Base-by-base conservation (phyloP, 2,113 vertebrate genomes). In the Monarcha castaneiventris region DNA sequence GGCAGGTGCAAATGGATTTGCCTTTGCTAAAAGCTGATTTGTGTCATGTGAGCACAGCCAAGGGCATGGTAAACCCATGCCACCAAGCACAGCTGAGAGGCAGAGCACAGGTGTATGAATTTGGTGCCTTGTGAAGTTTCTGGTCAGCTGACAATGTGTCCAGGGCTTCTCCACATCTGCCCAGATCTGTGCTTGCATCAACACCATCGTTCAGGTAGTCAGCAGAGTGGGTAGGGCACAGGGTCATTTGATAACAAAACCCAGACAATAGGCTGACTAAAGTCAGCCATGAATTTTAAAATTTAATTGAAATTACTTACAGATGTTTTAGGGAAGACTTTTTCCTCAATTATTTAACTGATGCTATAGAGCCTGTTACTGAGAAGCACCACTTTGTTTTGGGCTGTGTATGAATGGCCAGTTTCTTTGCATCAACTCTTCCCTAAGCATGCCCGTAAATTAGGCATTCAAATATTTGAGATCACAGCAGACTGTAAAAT, bases 131-230 rank as follows among this genome's bases (percentile, higher is more conserved):
- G 3, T 3, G 27, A 25, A 43, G 26, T 44, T 71, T 73, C 64
- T 82, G 66, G 7, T 52, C 33, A 39, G 66, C 0, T 58, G 46
- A n/a, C 41, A 54, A 23, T 0, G 5, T 21, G 20, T 15, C 41
- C 32, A 32, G 27, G 27, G 16, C 10, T 69, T 33, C 20, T 43
- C 3, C 1, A 2, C 52, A 6, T 51, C 52, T 75, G 23, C 27
- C 48, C 17, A 27, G 9, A 5, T 35, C 15, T 14, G 15, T 23
- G 18, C 13, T 62, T 58, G 6, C 22, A 3, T 6, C 25, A 10
- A 7, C 16, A 3, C 15, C 4, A 0, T 18, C 0, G 0, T 25
- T 55, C 66, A 39, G 66, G 23, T 26, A 13, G 18, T 19, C 32
- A 52, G 48, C 10, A 3, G 0, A 2, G 14, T 5, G 33, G 7